Percentiles rank a stretch among this genome's conserved stretches.
Conservation (phyloP, 2,888 invertebrate species). For the Athalia circularis region DNA sequence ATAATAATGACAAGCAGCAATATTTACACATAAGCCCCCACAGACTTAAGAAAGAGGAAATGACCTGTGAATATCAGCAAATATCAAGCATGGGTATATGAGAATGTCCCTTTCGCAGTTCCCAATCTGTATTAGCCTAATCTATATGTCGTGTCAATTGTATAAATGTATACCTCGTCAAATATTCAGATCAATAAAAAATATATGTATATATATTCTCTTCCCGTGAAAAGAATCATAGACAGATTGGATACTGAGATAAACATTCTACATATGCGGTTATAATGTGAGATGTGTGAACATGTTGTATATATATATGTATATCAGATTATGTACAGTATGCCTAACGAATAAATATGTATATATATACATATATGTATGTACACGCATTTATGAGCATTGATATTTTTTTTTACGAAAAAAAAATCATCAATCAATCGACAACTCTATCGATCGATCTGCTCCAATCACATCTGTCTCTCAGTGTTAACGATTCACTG, state of each 20-base stretch:
- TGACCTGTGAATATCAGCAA: constrained; percentile 70
- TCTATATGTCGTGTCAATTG: constrained; percentile 53
- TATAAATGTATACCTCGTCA: constrained; percentile 52
- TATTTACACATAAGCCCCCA: constrained; percentile 78
- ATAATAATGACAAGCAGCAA: constrained; percentile 75
- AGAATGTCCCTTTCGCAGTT: constrained; percentile 87
- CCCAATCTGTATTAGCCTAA: constrained; percentile 79
- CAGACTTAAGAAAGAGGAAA: constrained; percentile 70
- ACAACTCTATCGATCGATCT: constrained; percentile 55
- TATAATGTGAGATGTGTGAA: constrained; percentile 69
- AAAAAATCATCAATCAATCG: constrained; percentile 41
- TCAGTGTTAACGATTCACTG: constrained; percentile 70
- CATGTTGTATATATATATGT: constrained; percentile 65
- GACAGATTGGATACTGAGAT: constrained; percentile 81
- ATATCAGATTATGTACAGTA: constrained; percentile 70
- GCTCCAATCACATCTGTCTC: constrained; percentile 74
- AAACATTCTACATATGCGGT: constrained; percentile 78
- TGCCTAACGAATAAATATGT: constrained; percentile 53
- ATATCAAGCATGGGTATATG: constrained; percentile 75
- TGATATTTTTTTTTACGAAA: constrained; percentile 3
- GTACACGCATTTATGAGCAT: constrained; percentile 16
- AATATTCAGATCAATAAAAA: constrained; percentile 33
- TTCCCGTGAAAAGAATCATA: constrained; percentile 59
- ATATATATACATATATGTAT: constrained; percentile 25
- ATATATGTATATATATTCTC: not conserved